Evolutionary conservation across 1,140 invertebrate genomes (phyloP), one percentile per base, ranked within the genome.

Genomic region (Helicoverpa armigera): DNA sequence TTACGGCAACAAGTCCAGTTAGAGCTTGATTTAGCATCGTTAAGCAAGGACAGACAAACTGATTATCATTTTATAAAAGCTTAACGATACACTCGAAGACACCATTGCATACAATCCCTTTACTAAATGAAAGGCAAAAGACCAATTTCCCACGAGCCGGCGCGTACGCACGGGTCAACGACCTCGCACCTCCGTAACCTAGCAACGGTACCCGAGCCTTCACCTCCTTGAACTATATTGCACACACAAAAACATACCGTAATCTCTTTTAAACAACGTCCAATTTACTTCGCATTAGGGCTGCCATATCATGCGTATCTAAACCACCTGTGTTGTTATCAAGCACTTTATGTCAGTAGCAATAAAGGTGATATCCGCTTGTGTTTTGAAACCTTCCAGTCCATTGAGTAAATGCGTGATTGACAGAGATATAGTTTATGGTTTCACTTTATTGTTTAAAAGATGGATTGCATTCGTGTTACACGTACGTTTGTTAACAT

Each of bases 91-190:
- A 54, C 14, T 53, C 75, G 50, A 65, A 77, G 75, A 67, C 50
- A 77, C 61, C 2, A 53, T 29, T 16, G 16, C 23, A 23, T 31
- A 75, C 60, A 77, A 65, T 65, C 60, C 74, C 75, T 77, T 63
- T 61, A 84, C 80, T 54, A 53, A 79, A 69, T 60, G 76, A 79
- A 79, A 79, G 76, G 76, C 82, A 70, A 88, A 84, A 86, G 82
- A 88, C 85, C 85, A 84, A 69, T 79, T 88, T 88, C 87, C 83
- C 87, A 88, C 87, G 86, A 58, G 58, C 18, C 53, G 12, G 83
- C 84, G 84, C 79, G 81, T 73, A 85, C 84, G 86, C 86, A 85
- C 70, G 70, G 87, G 79, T 85, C 85, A 83, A 81, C 56, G 82
- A 86, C 82, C 87, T 48, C 73, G 65, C 70, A 79, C 81, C 81